These are phyloP conservation scores for Siniperca undulata DNA, from an alignment of 2,797 vertebrate species.

Conservation along the genomic window DNA sequence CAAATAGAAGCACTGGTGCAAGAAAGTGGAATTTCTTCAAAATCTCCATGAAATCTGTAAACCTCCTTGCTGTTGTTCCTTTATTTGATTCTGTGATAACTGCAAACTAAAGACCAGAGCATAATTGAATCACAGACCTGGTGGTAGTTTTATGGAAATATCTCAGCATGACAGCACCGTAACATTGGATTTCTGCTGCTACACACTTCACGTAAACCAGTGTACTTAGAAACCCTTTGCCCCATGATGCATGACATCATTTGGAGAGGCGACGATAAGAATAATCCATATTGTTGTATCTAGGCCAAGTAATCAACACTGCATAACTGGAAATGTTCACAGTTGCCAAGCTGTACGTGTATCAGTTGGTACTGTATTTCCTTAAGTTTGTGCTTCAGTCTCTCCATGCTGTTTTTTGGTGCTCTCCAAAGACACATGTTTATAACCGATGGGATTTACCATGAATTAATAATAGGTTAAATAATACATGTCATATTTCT, in stretches of 20 bases:
- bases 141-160: conserved; percentile 46
- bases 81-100: conserved; percentile 29
- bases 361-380: conserved; percentile 45
- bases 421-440: conserved; percentile 66
- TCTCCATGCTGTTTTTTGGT: conserved; percentile 33
- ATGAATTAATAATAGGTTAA: conserved; percentile 78
- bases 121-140: conserved; percentile 52
- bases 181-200: conserved; percentile 52
- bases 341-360: conserved; percentile 61
- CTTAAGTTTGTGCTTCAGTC: conserved; percentile 49
- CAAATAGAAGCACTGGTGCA: conserved; percentile 28
- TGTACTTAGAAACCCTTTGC: conserved; percentile 70
- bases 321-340: conserved; percentile 67
- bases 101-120: conserved; percentile 25
- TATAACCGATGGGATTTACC: conserved; percentile 60
- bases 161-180: conserved; percentile 33
- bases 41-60: conserved; percentile 45
- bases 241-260: conserved; percentile 66
- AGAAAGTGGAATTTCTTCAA: conserved; percentile 34
- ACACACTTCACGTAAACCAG: conserved; percentile 54
- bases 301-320: conserved; percentile 80
- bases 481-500: conserved; percentile 72
- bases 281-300: conserved; percentile 82
- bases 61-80: conserved; percentile 30
- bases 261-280: conserved; percentile 63